phyloP scores from a whole-genome alignment of 2,113 vertebrate species.

The Anolis sagrei region DNA sequence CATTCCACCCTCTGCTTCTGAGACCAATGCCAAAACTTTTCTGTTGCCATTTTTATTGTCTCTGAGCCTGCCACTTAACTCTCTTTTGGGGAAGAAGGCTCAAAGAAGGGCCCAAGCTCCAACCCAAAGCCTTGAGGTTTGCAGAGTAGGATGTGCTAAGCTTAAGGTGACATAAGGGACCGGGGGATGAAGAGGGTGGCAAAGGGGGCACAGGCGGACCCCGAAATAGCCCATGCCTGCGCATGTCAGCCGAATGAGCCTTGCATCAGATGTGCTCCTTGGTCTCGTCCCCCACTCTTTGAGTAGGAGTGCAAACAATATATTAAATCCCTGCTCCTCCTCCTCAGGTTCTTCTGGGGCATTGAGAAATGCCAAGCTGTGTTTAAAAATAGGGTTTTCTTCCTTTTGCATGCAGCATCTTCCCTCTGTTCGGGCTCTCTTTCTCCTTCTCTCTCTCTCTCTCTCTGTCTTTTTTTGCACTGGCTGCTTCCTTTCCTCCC shows the following conservation, averaged over 20 bases:
- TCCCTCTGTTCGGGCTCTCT: background rate
- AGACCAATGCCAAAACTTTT: too few relatives aligned
- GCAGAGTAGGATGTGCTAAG: too few relatives aligned
- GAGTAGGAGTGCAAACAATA: slow-evolving; percentile 11
- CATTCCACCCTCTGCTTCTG: too few relatives aligned
- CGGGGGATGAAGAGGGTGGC: background rate
- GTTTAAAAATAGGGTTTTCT: slow-evolving; percentile 17
- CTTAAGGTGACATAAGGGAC: background rate
- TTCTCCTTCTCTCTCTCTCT: too few relatives aligned
- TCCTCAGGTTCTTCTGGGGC: slow-evolving; percentile 14
- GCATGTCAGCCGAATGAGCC: background rate
- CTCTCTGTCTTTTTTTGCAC: too few relatives aligned
- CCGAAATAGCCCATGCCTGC: background rate
- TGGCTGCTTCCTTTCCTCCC: background rate
- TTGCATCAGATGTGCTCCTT: background rate
- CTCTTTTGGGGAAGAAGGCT: too few relatives aligned
- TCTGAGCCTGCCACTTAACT: too few relatives aligned
- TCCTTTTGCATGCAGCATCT: background rate
- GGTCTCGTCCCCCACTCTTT: background rate
- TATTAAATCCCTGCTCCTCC: background rate
- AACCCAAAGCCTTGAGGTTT: too few relatives aligned
- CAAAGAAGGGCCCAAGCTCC: too few relatives aligned
- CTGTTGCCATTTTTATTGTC: too few relatives aligned
- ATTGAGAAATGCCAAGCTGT: slow-evolving; percentile 12
- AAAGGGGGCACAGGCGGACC: background rate